phyloP scores from a whole-genome alignment of 1,140 invertebrate species.

The Papilio dardanus region DNA sequence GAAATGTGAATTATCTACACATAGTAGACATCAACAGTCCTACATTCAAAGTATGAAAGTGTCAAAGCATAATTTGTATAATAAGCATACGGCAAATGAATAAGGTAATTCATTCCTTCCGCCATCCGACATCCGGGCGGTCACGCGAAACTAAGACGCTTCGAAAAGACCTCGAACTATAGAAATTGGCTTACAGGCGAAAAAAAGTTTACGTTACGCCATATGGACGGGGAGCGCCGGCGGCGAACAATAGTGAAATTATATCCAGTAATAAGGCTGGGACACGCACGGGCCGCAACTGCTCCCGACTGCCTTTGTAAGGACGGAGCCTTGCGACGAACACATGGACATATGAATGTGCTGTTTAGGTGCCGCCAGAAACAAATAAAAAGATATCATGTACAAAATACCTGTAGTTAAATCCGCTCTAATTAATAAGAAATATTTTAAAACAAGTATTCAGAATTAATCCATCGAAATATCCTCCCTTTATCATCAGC shows the following conservation, averaged over 20 bases:
- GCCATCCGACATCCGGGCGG: constrained; percentile 60
- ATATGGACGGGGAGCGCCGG: constrained; percentile 71
- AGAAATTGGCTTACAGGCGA: constrained; percentile 65
- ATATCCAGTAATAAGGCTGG: constrained; percentile 75
- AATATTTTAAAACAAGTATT: not conserved
- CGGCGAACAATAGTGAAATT: constrained; percentile 79
- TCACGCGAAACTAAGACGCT: constrained; percentile 66
- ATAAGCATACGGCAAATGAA: constrained; percentile 46
- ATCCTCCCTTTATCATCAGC: not conserved
- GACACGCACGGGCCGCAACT: constrained; percentile 75
- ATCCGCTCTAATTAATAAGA: not conserved
- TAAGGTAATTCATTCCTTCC: constrained; percentile 50
- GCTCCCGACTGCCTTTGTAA: constrained; percentile 61
- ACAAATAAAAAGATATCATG: not conserved
- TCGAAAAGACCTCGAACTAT: constrained; percentile 62
- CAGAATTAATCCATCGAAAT: not conserved
- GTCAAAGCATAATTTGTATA: constrained; percentile 31
- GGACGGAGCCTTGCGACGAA: constrained; percentile 8
- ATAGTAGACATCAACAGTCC: not conserved
- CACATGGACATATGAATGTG: constrained; percentile 31
- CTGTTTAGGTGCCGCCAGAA: not conserved
- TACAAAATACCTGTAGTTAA: not conserved
- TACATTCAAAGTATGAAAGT: constrained; percentile 1
- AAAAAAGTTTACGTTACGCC: constrained; percentile 77
- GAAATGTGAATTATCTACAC: not conserved